Evolutionary conservation across 1,140 invertebrate species (phyloP), one percentile per base, ranked within the genome.

Genomic region (Caligus rogercresseyi): DNA sequence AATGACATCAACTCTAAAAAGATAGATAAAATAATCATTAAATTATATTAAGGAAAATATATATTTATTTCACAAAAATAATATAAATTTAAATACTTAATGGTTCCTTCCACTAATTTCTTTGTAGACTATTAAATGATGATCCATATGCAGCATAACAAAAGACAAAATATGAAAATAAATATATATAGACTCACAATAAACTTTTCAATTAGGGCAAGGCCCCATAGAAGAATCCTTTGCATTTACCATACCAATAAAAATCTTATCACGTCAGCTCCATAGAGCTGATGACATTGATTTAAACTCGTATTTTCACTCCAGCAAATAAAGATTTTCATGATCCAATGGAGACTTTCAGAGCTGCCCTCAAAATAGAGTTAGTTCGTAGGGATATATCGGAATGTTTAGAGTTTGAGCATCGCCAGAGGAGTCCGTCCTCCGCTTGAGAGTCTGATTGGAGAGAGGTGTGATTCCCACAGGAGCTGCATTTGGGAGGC

Each of bases 231-330:
- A 51, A 54, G 16, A 19, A 54, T 11, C 21, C 53, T 16, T 23
- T 54, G 21, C 53, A 54, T 23, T 54, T 23, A 20, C 21, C 53
- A 54, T 54, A 54, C 53, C 53, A 54, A 7, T 19, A 23, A 54
- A 54, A 23, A 54, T 54, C 53, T 54, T 54, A 23, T 54, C 53
- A 54, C 16, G 53, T 54, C 53, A 7, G 53, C 53, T 11, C 53
- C 53, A 19, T 11, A 19, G 11, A 54, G 21, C 21, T 54, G 53
- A 16, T 54, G 53, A 23, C 53, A 54, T 23, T 54, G 53, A 54
- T 23, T 19, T 23, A 54, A 54, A 23, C 53, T 54, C 53, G 53
- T 54, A 54, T 54, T 54, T 11, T 54, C 53, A 54, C 53, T 54
- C 53, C 53, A 54, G 16, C 53, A 54, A 19, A 54, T 11, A 23